Evolutionary conservation across 2,797 vertebrate species (phyloP).

Genomic region (Arnoldichthys spilopterus): DNA sequence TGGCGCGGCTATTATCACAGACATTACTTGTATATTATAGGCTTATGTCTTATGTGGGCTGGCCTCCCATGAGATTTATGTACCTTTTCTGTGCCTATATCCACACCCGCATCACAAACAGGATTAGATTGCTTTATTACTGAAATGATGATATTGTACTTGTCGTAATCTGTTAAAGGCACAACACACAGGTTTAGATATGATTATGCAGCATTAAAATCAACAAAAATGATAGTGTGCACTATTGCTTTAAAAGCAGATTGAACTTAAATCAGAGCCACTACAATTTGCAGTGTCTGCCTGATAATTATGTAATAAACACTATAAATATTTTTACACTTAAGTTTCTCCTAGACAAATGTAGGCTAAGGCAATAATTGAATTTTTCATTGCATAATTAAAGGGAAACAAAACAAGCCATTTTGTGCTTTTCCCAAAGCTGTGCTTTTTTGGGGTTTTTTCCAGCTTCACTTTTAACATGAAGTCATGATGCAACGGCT

Average conservation of each 20-base stretch:
- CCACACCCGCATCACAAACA: slow-evolving; percentile 1
- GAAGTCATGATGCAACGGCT: neutral
- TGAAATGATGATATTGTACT: slow-evolving; percentile 6
- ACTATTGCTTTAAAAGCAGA: neutral
- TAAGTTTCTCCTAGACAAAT: neutral
- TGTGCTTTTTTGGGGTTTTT: neutral
- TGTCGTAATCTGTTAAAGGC: neutral
- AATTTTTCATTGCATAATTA: neutral
- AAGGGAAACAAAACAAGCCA: neutral
- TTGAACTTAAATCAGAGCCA: slow-evolving; percentile 15
- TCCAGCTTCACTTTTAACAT: neutral
- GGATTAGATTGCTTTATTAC: slow-evolving; percentile 7
- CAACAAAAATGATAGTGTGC: neutral
- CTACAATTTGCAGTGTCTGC: neutral
- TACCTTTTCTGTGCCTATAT: neutral
- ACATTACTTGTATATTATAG: neutral
- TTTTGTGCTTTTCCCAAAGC: neutral
- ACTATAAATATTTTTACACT: neutral
- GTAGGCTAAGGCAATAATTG: neutral
- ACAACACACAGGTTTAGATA: neutral
- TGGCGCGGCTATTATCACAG: slow-evolving; percentile 7
- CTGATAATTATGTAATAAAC: neutral
- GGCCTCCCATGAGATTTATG: neutral
- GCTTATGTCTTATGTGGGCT: neutral
- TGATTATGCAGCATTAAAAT: slow-evolving; percentile 4